phyloP scores from a whole-genome alignment of 2,797 vertebrate species.

The Pachyuromys duprasi region DNA sequence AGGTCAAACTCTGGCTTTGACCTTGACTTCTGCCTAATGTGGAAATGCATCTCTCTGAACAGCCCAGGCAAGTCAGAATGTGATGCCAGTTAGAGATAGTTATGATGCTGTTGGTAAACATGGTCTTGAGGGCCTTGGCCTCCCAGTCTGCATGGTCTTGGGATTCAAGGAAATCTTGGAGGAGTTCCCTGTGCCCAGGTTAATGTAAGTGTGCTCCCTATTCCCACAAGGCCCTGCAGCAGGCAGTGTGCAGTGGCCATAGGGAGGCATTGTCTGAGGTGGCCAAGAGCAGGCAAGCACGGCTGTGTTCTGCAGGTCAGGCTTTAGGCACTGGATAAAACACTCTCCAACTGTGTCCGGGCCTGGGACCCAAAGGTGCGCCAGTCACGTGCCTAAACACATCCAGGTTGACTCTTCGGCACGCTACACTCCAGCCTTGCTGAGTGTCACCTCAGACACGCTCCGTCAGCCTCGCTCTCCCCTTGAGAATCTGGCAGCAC shows the following conservation, averaged over 20 bases:
- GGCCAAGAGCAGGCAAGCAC: neutral
- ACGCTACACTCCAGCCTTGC: neutral
- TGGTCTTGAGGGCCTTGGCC: neutral
- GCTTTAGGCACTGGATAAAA: neutral
- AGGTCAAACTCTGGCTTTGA: neutral
- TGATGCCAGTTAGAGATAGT: neutral
- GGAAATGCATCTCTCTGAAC: neutral
- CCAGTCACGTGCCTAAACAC: neutral
- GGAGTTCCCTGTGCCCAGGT: neutral
- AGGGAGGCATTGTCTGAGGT: neutral
- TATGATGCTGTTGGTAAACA: neutral
- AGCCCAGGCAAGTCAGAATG: conserved; percentile 13
- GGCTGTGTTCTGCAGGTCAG: neutral
- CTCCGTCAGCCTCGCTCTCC: neutral
- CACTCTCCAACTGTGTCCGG: neutral
- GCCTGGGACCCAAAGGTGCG: neutral
- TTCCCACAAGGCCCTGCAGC: neutral
- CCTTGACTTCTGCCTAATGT: conserved; percentile 2
- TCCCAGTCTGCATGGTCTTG: neutral
- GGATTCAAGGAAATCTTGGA: neutral
- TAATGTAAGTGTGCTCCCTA: rapidly evolving
- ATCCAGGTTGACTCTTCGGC: neutral
- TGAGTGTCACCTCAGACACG: rapidly evolving
- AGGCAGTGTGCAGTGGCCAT: neutral
- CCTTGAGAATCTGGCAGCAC: conserved; percentile 4